These are phyloP conservation scores for Silurus lanzhouensis DNA, from an alignment of 2,797 vertebrate species.

Conservation along the genomic window DNA sequence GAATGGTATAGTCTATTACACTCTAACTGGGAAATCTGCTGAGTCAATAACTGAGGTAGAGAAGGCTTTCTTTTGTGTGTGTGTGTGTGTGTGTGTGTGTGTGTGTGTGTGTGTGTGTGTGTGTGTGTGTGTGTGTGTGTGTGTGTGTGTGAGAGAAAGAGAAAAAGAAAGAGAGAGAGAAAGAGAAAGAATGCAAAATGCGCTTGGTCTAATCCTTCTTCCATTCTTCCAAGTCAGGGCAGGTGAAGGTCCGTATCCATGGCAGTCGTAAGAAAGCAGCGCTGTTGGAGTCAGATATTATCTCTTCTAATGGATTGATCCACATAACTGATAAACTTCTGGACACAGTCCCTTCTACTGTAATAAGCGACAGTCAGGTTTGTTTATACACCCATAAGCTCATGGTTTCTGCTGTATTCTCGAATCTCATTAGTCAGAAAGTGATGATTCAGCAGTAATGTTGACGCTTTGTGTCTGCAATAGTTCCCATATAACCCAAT, in stretches of 20 bases:
- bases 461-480: not conserved
- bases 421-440: not conserved
- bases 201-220: not conserved
- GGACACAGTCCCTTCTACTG: conserved; percentile 76
- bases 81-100: not conserved
- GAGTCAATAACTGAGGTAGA: conserved; percentile 69
- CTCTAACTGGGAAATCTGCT: conserved; percentile 83
- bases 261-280: conserved; percentile 78
- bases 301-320: conserved; percentile 89
- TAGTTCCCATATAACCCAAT: not conserved
- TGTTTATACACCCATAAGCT: conserved; percentile 26
- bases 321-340: conserved; percentile 87
- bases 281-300: conserved; percentile 78
- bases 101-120: not conserved
- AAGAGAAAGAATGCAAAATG: not conserved
- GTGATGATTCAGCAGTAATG: not conserved
- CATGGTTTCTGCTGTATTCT: not conserved
- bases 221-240: conserved; percentile 67
- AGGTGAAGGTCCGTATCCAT: conserved; percentile 79
- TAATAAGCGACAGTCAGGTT: conserved; percentile 81
- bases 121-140: too few species aligned
- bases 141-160: not conserved
- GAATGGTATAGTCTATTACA: conserved; percentile 76
- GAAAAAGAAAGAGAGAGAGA: too few species aligned
- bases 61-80: not conserved